Evolutionary conservation across 1,140 invertebrate genomes (phyloP).

Genomic region (Aphaenogaster ashmeadi): DNA sequence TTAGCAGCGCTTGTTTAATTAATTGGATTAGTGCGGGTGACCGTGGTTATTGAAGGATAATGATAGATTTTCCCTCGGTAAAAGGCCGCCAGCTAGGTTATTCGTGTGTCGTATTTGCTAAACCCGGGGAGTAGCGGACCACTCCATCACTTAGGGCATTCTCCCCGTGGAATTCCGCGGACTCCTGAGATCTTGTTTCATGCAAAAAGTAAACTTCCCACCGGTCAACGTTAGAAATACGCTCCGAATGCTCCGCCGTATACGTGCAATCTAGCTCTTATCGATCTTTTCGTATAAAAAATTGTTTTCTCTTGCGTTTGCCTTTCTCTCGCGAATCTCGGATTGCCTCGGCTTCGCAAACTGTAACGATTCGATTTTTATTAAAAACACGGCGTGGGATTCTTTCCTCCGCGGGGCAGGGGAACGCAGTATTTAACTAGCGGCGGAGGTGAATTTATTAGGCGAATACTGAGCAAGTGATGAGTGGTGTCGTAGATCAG

Average conservation of each 20-base stretch:
- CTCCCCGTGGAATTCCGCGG: conserved; percentile 59
- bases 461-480: conserved; percentile 39
- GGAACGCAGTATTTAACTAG: background rate
- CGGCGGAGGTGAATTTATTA: conserved; percentile 27
- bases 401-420: background rate
- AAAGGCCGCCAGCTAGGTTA: conserved; percentile 61
- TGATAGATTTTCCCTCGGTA: conserved; percentile 71
- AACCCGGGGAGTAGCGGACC: conserved; percentile 38
- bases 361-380: conserved; percentile 2
- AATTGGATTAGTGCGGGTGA: conserved; percentile 38
- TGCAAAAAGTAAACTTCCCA: conserved; percentile 58
- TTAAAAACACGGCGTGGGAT: background rate
- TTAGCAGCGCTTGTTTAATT: conserved; percentile 54
- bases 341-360: background rate
- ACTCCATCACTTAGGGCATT: conserved; percentile 73
- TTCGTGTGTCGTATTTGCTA: conserved; percentile 63
- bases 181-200: conserved; percentile 68
- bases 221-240: conserved; percentile 38
- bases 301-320: conserved; percentile 2
- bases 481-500: conserved; percentile 55
- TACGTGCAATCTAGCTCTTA: conserved; percentile 46
- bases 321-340: background rate
- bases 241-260: conserved; percentile 48
- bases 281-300: conserved; percentile 57
- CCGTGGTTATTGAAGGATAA: conserved; percentile 70